Conservation (phyloP, 92 coral and sea anemone species). For the Porites lobata region DNA sequence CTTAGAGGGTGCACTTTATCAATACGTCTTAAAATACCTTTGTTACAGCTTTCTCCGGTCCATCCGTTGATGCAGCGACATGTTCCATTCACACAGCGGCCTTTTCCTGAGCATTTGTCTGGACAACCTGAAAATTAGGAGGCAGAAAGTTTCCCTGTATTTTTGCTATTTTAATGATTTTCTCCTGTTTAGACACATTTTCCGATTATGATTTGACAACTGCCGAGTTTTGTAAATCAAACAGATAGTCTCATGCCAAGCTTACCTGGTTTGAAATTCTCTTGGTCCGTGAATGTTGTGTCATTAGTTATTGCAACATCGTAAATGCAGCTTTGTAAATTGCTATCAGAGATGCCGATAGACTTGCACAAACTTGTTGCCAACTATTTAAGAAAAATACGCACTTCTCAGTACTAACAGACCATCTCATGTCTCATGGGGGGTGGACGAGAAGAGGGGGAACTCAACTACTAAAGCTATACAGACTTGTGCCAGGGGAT, state of each 20-base stretch:
- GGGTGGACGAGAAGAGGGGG: too few relatives aligned
- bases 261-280: slow-evolving; percentile 65
- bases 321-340: slow-evolving; percentile 61
- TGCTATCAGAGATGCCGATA: slow-evolving; percentile 41
- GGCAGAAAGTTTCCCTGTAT: neutral
- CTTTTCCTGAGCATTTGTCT: slow-evolving; percentile 77
- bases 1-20: too few relatives aligned
- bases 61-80: slow-evolving; percentile 78
- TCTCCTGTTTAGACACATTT: too few relatives aligned
- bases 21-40: slow-evolving; percentile 26
- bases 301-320: slow-evolving; percentile 77
- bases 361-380: slow-evolving; percentile 54
- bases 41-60: slow-evolving; percentile 70
- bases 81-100: slow-evolving; percentile 69
- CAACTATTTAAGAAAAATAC: slow-evolving; percentile 12
- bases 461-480: too few relatives aligned
- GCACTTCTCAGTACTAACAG: neutral
- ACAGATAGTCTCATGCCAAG: slow-evolving; percentile 10
- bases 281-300: slow-evolving; percentile 72
- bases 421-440: too few relatives aligned
- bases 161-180: neutral
- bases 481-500: too few relatives aligned
- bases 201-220: too few relatives aligned
- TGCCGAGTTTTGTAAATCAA: too few relatives aligned
- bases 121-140: slow-evolving; percentile 51